Evolutionary conservation across 2,888 invertebrate species (phyloP).

Genomic region (Elaeidobius kamerunicus): DNA sequence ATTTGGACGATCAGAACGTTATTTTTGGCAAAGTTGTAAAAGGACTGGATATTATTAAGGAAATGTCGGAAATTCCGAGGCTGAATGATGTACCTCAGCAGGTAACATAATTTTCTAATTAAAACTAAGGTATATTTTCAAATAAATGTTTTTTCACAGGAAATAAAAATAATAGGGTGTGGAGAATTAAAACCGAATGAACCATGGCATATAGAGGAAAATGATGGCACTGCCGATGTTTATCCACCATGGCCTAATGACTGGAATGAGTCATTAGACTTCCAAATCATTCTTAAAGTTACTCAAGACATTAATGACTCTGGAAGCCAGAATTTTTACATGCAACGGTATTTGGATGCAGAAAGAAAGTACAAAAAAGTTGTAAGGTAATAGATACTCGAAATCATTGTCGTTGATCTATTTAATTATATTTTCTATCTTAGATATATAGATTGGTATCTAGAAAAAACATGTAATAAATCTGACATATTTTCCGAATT

Average conservation of each 20-base stretch:
- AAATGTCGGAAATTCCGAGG: constrained; percentile 62
- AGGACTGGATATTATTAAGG: constrained; percentile 69
- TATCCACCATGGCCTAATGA: constrained; percentile 79
- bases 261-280: constrained; percentile 49
- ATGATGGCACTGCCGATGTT: constrained; percentile 67
- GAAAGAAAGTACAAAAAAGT: constrained; percentile 78
- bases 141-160: constrained; percentile 47
- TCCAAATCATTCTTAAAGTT: constrained; percentile 49
- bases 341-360: constrained; percentile 61
- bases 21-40: constrained; percentile 78
- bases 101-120: constrained; percentile 47
- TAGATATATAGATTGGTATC: constrained; percentile 62
- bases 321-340: constrained; percentile 68
- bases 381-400: constrained; percentile 6
- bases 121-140: neutral
- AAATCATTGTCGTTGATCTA: neutral
- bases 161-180: constrained; percentile 67
- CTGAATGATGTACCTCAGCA: constrained; percentile 56
- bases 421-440: constrained; percentile 41
- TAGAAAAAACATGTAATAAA: constrained; percentile 33
- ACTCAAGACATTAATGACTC: constrained; percentile 61
- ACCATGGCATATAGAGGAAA: constrained; percentile 65
- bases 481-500: constrained; percentile 42
- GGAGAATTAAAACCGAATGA: constrained; percentile 63
- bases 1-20: constrained; percentile 78